Percentiles rank a stretch among this genome's conserved stretches.
Conservation (phyloP, 2,888 invertebrate species). For the Crocallis elinguaria region DNA sequence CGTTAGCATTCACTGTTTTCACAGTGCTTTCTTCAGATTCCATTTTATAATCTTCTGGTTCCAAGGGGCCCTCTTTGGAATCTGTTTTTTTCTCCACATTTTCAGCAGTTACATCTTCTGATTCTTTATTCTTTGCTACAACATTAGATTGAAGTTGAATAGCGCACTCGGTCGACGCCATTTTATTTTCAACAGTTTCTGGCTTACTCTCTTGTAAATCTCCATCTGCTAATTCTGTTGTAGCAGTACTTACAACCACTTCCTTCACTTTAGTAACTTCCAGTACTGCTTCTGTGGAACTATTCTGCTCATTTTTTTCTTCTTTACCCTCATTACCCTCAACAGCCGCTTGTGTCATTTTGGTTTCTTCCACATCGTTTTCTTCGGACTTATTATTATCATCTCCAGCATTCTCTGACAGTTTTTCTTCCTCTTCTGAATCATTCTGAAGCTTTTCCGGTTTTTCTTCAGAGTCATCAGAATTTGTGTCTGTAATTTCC, state of each 20-base stretch:
- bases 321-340: not conserved
- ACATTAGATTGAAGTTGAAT: not conserved
- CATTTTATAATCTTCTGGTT: not conserved
- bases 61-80: not conserved
- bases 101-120: not conserved
- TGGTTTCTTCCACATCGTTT: constrained; percentile 37
- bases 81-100: not conserved
- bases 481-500: constrained; percentile 46
- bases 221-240: constrained; percentile 12
- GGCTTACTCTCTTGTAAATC: not conserved
- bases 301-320: not conserved
- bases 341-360: constrained; percentile 23
- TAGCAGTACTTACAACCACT: not conserved
- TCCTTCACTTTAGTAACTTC: constrained; percentile 1
- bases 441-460: constrained; percentile 7
- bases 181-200: constrained; percentile 1
- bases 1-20: not conserved
- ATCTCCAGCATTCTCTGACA: constrained; percentile 20
- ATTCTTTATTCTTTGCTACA: constrained; percentile 1
- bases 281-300: not conserved
- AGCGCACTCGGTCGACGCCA: not conserved
- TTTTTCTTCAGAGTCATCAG: constrained; percentile 31
- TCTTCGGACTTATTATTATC: constrained; percentile 37
- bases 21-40: constrained; percentile 1
- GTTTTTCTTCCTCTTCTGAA: constrained; percentile 22